Evolutionary conservation across 2,797 vertebrate genomes (phyloP).

Genomic region (Micrastur ruficollis): DNA sequence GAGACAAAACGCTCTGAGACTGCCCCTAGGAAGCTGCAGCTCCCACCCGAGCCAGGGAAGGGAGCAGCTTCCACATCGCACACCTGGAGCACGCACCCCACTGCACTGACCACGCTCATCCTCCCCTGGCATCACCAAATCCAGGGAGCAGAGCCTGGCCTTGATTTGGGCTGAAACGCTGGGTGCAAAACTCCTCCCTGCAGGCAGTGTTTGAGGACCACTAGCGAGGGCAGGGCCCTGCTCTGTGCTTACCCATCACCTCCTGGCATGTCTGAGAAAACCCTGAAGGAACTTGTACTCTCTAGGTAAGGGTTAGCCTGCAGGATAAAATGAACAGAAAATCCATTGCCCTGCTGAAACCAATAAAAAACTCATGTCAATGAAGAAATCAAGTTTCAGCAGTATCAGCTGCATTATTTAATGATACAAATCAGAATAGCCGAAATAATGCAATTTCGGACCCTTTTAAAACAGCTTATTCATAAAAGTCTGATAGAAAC

Average conservation of each 20-base stretch:
- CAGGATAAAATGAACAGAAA: constrained; percentile 2
- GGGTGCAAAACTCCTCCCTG: not conserved
- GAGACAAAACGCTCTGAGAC: not conserved
- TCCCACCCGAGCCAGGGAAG: not conserved
- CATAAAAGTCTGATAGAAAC: not conserved
- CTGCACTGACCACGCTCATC: accelerated
- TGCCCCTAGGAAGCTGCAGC: not conserved
- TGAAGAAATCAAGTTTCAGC: constrained; percentile 43
- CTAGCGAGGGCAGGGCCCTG: not conserved
- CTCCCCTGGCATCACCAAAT: not conserved
- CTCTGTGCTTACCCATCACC: not conserved
- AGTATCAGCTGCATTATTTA: constrained; percentile 6
- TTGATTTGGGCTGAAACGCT: not conserved
- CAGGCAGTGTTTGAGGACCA: not conserved
- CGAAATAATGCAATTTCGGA: constrained; percentile 37
- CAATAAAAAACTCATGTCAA: constrained; percentile 12
- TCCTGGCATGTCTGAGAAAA: not conserved
- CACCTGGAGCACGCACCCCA: accelerated
- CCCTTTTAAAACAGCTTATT: constrained; percentile 27
- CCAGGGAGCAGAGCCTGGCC: not conserved
- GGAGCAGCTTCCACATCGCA: not conserved
- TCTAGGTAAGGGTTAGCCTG: not conserved
- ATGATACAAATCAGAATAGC: constrained; percentile 21
- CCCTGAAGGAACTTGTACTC: not conserved
- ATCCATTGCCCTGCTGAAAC: not conserved